These are phyloP conservation scores for Ophthalmolycus amberensis DNA, from an alignment of 2,113 vertebrate species.

Conservation along the genomic window DNA sequence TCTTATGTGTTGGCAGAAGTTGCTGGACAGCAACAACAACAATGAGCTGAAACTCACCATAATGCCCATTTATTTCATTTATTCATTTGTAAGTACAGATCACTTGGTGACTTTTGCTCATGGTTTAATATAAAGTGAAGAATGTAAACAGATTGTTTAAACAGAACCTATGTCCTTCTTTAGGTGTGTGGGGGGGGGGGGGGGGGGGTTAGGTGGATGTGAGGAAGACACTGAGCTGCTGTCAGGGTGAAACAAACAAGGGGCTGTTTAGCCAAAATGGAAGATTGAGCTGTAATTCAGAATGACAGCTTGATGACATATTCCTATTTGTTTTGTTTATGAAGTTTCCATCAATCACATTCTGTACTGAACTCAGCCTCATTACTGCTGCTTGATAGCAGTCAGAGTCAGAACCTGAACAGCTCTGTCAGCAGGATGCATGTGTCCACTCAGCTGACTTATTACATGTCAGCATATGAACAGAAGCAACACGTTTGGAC, in stretches of 20 bases:
- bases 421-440: no score
- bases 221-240: background rate
- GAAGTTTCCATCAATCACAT: conserved; percentile 1
- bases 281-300: background rate
- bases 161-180: background rate
- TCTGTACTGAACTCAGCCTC: background rate
- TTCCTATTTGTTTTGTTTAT: conserved; percentile 2
- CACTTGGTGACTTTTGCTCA: background rate
- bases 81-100: no score
- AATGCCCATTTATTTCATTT: no score
- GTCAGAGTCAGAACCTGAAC: background rate
- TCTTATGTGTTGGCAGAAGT: no score
- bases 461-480: conserved; percentile 4
- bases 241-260: background rate
- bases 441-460: background rate
- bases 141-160: no score
- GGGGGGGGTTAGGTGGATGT: background rate
- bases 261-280: background rate
- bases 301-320: background rate
- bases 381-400: no score
- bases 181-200: no score
- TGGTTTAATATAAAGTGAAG: background rate
- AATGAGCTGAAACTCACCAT: no score
- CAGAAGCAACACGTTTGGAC: background rate
- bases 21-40: no score